phyloP scores from a whole-genome alignment of 1,140 invertebrate species.

The Eueides isabella region DNA sequence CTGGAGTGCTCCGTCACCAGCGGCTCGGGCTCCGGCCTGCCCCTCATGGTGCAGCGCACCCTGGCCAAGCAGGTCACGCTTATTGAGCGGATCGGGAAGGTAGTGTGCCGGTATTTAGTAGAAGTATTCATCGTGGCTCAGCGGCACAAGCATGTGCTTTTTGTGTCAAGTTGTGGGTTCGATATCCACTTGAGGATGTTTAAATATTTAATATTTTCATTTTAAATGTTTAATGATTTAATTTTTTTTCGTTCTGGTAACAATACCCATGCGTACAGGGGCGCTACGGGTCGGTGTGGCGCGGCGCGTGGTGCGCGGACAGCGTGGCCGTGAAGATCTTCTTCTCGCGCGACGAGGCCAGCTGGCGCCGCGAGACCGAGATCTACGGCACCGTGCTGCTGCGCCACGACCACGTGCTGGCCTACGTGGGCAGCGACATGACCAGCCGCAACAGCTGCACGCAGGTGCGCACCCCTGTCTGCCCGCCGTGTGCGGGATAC shows the following conservation, averaged over 20 bases:
- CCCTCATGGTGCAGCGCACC: conserved; percentile 95
- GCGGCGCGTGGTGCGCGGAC: conserved; percentile 91
- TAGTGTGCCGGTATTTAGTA: no score
- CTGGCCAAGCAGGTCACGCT: conserved; percentile 96
- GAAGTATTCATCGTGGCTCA: no score
- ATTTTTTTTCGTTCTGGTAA: no score
- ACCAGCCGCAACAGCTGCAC: conserved; percentile 83
- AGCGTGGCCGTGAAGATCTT: conserved; percentile 96
- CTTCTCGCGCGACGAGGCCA: conserved; percentile 93
- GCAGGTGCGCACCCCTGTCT: no score
- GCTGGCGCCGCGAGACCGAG: conserved; percentile 93
- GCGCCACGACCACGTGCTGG: conserved; percentile 96
- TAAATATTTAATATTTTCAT: no score
- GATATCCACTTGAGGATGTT: no score
- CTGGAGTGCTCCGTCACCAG: conserved; percentile 79
- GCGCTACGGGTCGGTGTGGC: conserved; percentile 95
- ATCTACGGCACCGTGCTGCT: conserved; percentile 96
- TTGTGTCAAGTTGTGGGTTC: no score
- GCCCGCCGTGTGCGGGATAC: no score
- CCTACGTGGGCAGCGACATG: conserved; percentile 93
- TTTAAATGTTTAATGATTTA: no score
- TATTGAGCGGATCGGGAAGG: conserved; percentile 92
- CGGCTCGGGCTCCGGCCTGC: conserved; percentile 95
- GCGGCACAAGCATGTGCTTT: no score
- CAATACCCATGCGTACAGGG: conserved; percentile 86